These are phyloP conservation scores for Tyria jacobaeae DNA, from an alignment of 2,888 invertebrate genomes.

Conservation along the genomic window DNA sequence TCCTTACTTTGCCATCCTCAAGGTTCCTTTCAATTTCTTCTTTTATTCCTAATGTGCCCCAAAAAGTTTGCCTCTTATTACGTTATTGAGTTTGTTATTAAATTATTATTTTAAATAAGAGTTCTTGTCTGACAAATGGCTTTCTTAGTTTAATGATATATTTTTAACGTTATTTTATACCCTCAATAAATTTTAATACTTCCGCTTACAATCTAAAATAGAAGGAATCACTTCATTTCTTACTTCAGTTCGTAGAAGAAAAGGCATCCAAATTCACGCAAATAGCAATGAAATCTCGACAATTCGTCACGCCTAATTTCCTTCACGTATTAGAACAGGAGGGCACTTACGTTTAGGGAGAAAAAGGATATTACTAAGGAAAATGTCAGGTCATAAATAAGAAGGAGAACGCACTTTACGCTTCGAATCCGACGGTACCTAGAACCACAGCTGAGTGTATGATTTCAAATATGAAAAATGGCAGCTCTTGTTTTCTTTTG, in stretches of 20 bases:
- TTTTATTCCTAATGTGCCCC: too few species aligned
- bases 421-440: constrained; percentile 49
- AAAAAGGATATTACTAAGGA: constrained; percentile 69
- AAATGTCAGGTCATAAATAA: constrained; percentile 77
- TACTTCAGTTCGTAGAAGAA: neutral
- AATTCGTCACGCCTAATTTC: constrained; percentile 64
- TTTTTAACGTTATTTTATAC: neutral
- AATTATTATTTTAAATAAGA: neutral
- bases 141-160: neutral
- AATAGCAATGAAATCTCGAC: constrained; percentile 53
- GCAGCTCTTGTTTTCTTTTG: constrained; percentile 35
- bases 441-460: constrained; percentile 48
- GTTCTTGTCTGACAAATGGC: neutral
- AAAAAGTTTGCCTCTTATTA: too few species aligned
- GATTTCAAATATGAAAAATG: constrained; percentile 49
- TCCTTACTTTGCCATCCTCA: too few species aligned
- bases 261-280: constrained; percentile 18
- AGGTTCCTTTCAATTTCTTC: too few species aligned
- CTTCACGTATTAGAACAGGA: constrained; percentile 49
- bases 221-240: neutral
- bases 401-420: constrained; percentile 63
- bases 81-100: too few species aligned
- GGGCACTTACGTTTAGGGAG: constrained; percentile 50
- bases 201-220: too few species aligned
- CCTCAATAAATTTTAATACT: neutral